Evolutionary conservation across 2,888 invertebrate genomes (phyloP).

Genomic region (Gastrophysa polygoni): DNA sequence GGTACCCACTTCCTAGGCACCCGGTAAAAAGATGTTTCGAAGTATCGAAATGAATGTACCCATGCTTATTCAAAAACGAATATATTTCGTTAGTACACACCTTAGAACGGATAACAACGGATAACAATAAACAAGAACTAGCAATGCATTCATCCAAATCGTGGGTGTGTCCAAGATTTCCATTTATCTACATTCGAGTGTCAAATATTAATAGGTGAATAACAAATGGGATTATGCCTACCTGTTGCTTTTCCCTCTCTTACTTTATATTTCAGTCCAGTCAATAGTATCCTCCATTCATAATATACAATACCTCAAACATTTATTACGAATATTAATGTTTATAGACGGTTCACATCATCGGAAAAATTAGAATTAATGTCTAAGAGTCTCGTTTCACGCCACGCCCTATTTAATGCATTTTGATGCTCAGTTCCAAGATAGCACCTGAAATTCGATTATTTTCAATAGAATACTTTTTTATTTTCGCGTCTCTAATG

Average conservation of each 20-base stretch:
- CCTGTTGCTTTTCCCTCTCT: neutral
- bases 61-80: neutral
- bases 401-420: too few species aligned
- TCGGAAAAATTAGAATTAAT: too few species aligned
- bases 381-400: too few species aligned
- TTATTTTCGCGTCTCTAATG: too few species aligned
- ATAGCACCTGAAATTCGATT: too few species aligned
- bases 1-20: too few species aligned
- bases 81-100: neutral
- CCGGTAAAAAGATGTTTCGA: neutral
- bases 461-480: too few species aligned
- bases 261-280: neutral
- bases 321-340: too few species aligned
- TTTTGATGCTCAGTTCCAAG: too few species aligned
- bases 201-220: neutral
- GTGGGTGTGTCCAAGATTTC: neutral
- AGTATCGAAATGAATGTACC: neutral
- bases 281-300: neutral
- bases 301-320: too few species aligned
- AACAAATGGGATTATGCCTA: neutral
- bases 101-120: neutral
- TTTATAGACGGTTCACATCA: too few species aligned
- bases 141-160: neutral
- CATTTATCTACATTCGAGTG: neutral
- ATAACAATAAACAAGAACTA: neutral